Base-by-base conservation (phyloP, 2,888 invertebrate species). In the Drosophila ezoana region DNA sequence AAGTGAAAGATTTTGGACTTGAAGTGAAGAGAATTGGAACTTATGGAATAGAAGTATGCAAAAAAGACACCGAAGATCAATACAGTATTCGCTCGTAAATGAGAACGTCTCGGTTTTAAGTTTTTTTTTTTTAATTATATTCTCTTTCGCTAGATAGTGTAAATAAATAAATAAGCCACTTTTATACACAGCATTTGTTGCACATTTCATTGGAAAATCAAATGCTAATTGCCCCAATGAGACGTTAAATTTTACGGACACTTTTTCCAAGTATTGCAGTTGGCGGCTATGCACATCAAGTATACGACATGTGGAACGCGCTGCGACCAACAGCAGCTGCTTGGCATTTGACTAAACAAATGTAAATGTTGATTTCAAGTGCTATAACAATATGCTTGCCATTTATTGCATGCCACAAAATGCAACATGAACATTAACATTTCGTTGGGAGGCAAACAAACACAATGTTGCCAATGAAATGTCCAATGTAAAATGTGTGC, bases 381-480 rank as follows among this genome's bases (percentile, higher is more conserved):
- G 53, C 37, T 57, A 28, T 16, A 66, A 79, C 56, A 64, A 48
- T 58, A 61, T 44, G 44, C 61, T 47, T 70, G 57, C 53, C 60
- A 53, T 64, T 77, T 56, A 64, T 64, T 67, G 77, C 77, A 87
- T 75, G 54, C 58, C 51, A 65, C 56, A 23, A 20, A 48, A 54
- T 13, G 20, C 10, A 28, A 69, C 58, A 56, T 32, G 45, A 11
- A 43, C 45, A 48, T 57, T 33, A 49, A 28, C 8, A 28, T 28
- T 23, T 28, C 47, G 41, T 28, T 57, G 53, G 18, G 61, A 14
- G n/a, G 37, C 37, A 38, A 38, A 9, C 40, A 61, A 59, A 28
- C 23, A 9, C 35, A 51, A 38, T 35, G 61, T 57, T 77, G 78
- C 68, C 87, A 87, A 81, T 82, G 85, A 74, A 71, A 87, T 81